These are phyloP conservation scores for Enteromius anoplus DNA, from an alignment of 2,797 vertebrate species.

Conservation along the genomic window DNA sequence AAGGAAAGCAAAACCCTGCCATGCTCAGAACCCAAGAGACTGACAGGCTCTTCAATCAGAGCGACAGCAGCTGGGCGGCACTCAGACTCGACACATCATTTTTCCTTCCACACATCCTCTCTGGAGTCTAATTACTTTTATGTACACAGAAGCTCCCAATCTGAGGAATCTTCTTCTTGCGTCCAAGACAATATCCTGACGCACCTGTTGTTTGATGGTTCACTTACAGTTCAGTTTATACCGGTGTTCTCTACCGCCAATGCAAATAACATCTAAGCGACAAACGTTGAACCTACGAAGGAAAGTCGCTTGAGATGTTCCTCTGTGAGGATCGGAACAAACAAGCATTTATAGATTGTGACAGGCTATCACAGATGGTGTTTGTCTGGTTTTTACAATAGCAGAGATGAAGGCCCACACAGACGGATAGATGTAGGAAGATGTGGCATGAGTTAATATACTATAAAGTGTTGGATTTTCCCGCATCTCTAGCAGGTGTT, in stretches of 20 bases:
- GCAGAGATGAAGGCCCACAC: not conserved
- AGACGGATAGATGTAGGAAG: not conserved
- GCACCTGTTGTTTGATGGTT: conserved; percentile 40
- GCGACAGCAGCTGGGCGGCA: conserved; percentile 32
- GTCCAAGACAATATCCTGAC: conserved; percentile 10
- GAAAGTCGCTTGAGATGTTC: conserved; percentile 26
- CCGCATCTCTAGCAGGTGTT: conserved; percentile 31
- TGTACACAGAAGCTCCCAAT: conserved; percentile 13
- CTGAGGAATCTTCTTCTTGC: not conserved
- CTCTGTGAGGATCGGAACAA: conserved; percentile 8
- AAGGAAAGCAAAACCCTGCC: conserved; percentile 28
- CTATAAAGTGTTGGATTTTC: not conserved
- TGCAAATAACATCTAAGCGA: conserved; percentile 24
- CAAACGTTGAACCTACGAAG: not conserved
- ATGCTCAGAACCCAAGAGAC: conserved; percentile 40
- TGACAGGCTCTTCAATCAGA: conserved; percentile 40
- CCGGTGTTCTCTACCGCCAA: conserved; percentile 17
- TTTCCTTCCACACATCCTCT: conserved; percentile 26
- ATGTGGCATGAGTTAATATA: not conserved
- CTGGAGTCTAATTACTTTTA: conserved; percentile 50
- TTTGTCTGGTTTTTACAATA: conserved; percentile 36
- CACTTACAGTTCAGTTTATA: not conserved
- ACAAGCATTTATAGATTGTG: conserved; percentile 23
- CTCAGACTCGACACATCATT: conserved; percentile 15
- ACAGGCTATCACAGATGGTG: conserved; percentile 19